phyloP scores from a whole-genome alignment of 2,113 vertebrate species.

The Cephalophus harveyi region DNA sequence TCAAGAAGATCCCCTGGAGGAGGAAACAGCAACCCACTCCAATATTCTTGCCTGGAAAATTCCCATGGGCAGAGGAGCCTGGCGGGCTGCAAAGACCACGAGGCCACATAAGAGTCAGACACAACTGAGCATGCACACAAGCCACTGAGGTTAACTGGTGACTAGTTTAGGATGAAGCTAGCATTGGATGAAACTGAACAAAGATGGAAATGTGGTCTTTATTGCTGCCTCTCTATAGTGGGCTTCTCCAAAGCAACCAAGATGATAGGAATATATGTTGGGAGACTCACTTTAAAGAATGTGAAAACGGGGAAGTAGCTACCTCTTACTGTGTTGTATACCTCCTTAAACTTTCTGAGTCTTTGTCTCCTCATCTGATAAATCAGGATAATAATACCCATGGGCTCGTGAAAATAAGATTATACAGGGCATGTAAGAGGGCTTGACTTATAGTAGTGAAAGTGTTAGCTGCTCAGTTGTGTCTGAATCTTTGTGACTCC shows the following conservation, averaged over 20 bases:
- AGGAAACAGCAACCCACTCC: background rate
- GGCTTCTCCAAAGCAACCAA: background rate
- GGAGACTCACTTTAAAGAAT: background rate
- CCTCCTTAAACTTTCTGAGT: background rate
- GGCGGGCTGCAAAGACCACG: background rate
- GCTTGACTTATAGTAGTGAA: background rate
- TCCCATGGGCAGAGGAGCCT: background rate
- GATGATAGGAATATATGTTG: background rate
- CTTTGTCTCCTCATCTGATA: background rate
- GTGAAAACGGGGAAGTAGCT: background rate
- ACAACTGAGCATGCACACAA: background rate
- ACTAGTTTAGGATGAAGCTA: background rate
- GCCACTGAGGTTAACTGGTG: background rate
- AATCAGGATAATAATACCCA: background rate
- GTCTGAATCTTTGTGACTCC: background rate
- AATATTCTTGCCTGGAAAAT: background rate
- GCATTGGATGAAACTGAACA: background rate
- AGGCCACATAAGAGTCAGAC: background rate
- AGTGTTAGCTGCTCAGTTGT: background rate
- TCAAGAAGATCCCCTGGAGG: background rate
- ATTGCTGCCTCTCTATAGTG: background rate
- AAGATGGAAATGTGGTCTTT: background rate
- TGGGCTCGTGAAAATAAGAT: background rate
- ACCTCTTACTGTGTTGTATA: background rate
- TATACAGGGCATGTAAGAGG: background rate